Evolutionary conservation across 2,888 invertebrate genomes (phyloP).

Genomic region (Scaptomyza parva): DNA sequence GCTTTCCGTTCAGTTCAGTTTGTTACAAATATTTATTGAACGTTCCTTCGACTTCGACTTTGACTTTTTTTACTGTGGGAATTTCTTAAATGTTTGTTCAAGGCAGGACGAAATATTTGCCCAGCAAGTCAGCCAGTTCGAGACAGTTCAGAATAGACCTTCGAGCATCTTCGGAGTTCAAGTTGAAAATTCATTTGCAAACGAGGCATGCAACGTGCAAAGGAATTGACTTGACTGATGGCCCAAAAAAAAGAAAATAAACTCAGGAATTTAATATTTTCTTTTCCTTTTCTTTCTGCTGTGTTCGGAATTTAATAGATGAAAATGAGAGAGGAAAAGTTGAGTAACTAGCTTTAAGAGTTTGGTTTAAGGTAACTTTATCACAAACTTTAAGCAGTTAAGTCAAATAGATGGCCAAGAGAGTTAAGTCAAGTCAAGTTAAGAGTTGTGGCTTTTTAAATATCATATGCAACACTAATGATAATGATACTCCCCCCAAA

Average conservation of each 20-base stretch:
- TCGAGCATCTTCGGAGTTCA: slow-evolving; percentile 33
- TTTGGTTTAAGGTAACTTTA: not conserved
- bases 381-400: not conserved
- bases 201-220: slow-evolving; percentile 34
- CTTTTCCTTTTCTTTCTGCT: too few species aligned
- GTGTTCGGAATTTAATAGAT: slow-evolving; percentile 16
- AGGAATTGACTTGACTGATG: slow-evolving; percentile 65
- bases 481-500: too few species aligned
- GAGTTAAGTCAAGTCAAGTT: not conserved
- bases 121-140: slow-evolving; percentile 33
- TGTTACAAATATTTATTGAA: slow-evolving; percentile 46
- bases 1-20: too few species aligned
- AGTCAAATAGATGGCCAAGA: slow-evolving; percentile 3
- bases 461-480: slow-evolving; percentile 46
- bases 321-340: not conserved
- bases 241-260: slow-evolving; percentile 27
- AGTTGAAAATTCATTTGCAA: slow-evolving; percentile 61
- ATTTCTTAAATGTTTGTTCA: slow-evolving; percentile 35
- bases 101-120: slow-evolving; percentile 44
- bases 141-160: not conserved
- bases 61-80: slow-evolving; percentile 26
- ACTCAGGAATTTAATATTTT: slow-evolving; percentile 53
- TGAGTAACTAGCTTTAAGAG: not conserved
- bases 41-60: slow-evolving; percentile 26
- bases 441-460: slow-evolving; percentile 33